phyloP scores from a whole-genome alignment of 1,140 invertebrate species.

The Leptopilina boulardi region DNA sequence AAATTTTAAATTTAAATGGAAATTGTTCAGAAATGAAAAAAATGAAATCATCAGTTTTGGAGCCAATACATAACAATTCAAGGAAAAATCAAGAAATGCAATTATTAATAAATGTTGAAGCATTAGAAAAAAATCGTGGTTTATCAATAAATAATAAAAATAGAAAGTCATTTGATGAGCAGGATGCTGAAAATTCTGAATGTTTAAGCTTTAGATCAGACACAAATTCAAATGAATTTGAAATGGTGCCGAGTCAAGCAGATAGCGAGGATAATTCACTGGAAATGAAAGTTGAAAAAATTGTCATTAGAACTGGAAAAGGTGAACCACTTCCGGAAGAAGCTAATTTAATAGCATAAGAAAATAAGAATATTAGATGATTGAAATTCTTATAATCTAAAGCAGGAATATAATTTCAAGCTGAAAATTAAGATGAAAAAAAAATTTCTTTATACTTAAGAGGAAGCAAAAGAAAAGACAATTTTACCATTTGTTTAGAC shows the following conservation, averaged over 20 bases:
- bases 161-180: slow-evolving; percentile 41
- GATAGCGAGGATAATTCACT: slow-evolving; percentile 64
- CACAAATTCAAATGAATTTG: slow-evolving; percentile 65
- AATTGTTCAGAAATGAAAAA: neutral
- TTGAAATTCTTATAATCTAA: no score
- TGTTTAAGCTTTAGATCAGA: slow-evolving; percentile 56
- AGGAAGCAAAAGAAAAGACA: no score
- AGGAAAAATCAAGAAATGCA: neutral
- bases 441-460: no score
- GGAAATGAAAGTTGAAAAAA: slow-evolving; percentile 64
- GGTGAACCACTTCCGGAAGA: slow-evolving; percentile 62
- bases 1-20: neutral
- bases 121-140: slow-evolving; percentile 36
- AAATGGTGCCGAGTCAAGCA: slow-evolving; percentile 62
- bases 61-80: neutral
- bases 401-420: neutral
- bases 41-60: neutral
- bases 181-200: slow-evolving; percentile 49
- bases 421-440: no score
- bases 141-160: slow-evolving; percentile 39
- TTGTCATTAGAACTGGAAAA: slow-evolving; percentile 53
- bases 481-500: no score
- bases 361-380: slow-evolving; percentile 32
- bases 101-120: slow-evolving; percentile 27
- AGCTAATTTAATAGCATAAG: slow-evolving; percentile 68